phyloP scores from a whole-genome alignment of 2,113 vertebrate genomes.

The Mesoclemmys tuberculata region DNA sequence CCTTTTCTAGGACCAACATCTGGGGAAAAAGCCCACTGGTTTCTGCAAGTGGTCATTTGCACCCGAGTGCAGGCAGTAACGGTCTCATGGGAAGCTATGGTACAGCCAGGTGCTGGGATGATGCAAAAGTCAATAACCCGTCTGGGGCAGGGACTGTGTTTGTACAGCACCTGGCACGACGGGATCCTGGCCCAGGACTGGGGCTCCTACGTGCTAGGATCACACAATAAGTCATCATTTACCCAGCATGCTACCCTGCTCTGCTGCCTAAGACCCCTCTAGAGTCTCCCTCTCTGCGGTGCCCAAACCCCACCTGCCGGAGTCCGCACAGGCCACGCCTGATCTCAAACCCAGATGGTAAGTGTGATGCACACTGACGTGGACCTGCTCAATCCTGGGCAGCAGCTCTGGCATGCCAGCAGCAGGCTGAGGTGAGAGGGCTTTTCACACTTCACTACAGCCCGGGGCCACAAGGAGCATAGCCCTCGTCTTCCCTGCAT shows the following conservation, averaged over 20 bases:
- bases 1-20: background rate
- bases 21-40: background rate
- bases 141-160: background rate
- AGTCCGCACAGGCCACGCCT: background rate
- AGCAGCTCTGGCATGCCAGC: background rate
- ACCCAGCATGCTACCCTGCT: background rate
- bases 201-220: background rate
- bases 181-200: background rate
- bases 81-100: background rate
- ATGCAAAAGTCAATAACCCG: background rate
- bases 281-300: background rate
- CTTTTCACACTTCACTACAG: conserved; percentile 10
- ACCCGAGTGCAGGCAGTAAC: background rate
- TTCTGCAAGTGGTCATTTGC: background rate
- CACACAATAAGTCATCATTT: background rate
- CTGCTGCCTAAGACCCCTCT: background rate
- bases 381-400: background rate
- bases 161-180: background rate
- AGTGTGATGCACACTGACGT: background rate
- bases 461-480: background rate
- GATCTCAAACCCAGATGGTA: background rate
- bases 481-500: background rate
- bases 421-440: conserved; percentile 55
- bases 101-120: background rate
- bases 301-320: background rate